Base-by-base conservation (phyloP, 2,888 invertebrate species). In the Micoletzkya japonica region DNA sequence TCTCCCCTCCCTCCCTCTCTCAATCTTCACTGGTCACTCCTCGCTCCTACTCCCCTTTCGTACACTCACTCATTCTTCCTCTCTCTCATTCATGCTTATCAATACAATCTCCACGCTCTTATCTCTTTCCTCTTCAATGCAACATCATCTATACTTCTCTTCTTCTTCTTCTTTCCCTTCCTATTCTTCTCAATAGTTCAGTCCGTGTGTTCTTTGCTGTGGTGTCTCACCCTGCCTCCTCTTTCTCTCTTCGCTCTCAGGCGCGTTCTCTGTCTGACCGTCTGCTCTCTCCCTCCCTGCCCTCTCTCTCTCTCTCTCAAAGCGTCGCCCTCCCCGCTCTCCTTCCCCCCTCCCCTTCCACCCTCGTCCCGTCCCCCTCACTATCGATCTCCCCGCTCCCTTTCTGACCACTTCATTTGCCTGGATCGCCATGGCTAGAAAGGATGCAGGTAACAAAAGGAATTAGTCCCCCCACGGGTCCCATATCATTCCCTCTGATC, bases 1-100 rank as follows among this genome's bases (percentile, higher is more conserved):
- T 56, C 56, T 56, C 17, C 10, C 56, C 56, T 10, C 56, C 10
- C 56, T 56, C 56, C 24, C 56, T 56, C 56, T 56, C 17, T 10
- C 56, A 10, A 14, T 24, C 10, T 24, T 56, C 56, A 17, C 56
- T 56, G 7, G 14, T 56, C 56, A 17, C 24, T 56, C 24, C 28
- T 7, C 24, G 24, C 28, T 10, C 10, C 24, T 20, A 10, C 28
- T 26, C 24, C 56, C 24, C 56, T 56, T 24, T 56, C 14, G 7
- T 24, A 24, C 24, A 24, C 56, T 56, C 56, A 17, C 56, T 56
- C 56, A 24, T 26, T 56, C 56, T 24, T 26, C 28, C 56, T 20
- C 56, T 10, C 56, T 56, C 56, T 56, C 56, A 20, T 10, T 10
- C 56, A 10, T 56, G 24, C 28, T 24, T 26, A 56, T 56, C 56